phyloP scores from a whole-genome alignment of 2,797 vertebrate genomes.

The Catostomus latipinnis region DNA sequence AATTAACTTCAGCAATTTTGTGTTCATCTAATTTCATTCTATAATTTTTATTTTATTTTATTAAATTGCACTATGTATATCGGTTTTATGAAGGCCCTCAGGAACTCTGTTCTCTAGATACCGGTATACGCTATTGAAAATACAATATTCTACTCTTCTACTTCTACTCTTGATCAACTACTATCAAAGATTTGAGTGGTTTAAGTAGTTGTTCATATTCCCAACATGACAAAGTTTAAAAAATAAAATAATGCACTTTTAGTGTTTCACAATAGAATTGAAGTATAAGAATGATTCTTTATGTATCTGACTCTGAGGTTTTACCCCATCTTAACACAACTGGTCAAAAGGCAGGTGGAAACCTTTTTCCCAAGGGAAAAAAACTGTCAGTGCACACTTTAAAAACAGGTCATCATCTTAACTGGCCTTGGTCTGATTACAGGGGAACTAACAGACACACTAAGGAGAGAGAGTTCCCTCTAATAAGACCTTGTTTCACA shows the following conservation, averaged over 20 bases:
- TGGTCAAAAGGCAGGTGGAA: neutral
- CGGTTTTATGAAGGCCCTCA: no score
- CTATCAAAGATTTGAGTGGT: neutral
- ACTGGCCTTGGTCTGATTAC: conserved; percentile 67
- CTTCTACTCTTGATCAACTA: neutral
- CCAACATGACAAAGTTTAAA: neutral
- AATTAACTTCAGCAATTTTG: no score
- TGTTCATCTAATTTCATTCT: no score
- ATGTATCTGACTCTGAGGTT: no score
- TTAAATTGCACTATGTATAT: no score
- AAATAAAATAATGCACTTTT: neutral
- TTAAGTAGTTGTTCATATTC: neutral
- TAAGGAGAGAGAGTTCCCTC: conserved; percentile 59
- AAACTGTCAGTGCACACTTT: conserved; percentile 51
- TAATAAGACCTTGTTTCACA: conserved; percentile 59
- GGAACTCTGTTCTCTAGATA: no score
- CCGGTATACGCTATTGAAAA: neutral
- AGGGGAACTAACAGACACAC: conserved; percentile 55
- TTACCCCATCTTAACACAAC: no score
- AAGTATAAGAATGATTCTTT: neutral
- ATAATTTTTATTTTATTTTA: no score
- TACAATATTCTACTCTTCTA: neutral
- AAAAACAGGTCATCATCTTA: conserved; percentile 51
- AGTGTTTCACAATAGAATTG: neutral
- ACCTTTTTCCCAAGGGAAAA: conserved; percentile 50